These are phyloP conservation scores for Bombus polaris DNA, from an alignment of 1,140 invertebrate genomes.

Conservation along the genomic window DNA sequence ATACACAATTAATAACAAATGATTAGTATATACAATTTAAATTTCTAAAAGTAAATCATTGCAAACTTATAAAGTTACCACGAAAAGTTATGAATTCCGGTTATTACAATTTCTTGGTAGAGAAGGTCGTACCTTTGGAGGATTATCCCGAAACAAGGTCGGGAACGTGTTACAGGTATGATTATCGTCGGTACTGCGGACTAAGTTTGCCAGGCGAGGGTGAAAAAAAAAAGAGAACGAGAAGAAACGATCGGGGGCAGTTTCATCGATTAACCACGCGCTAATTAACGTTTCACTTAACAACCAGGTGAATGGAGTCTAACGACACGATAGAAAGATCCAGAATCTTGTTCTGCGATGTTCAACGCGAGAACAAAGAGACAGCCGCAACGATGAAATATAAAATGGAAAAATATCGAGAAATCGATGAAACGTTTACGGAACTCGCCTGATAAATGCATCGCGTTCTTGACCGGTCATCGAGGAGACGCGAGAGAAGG, in stretches of 20 bases:
- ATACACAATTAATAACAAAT: too few relatives aligned
- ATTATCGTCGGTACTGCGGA: not conserved
- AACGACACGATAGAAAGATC: not conserved
- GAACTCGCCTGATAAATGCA: not conserved
- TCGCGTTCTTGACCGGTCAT: slow-evolving; percentile 31
- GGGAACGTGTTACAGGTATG: not conserved
- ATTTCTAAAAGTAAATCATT: not conserved
- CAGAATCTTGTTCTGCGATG: not conserved
- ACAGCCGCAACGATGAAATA: not conserved
- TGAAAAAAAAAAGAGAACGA: not conserved
- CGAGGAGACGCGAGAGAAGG: not conserved
- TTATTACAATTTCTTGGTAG: not conserved
- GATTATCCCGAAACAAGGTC: not conserved
- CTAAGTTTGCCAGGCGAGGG: not conserved
- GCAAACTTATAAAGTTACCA: not conserved
- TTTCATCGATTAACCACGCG: slow-evolving; percentile 36
- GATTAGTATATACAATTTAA: not conserved
- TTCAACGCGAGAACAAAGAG: not conserved
- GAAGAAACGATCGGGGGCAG: not conserved
- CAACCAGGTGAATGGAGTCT: slow-evolving; percentile 26
- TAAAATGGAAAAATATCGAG: too few relatives aligned
- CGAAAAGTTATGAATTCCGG: not conserved
- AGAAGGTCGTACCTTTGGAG: too few relatives aligned
- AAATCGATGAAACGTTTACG: not conserved
- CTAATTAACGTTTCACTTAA: slow-evolving; percentile 51